These are phyloP conservation scores for Cotesia vestalis DNA, from an alignment of 1,140 invertebrate species.

Conservation along the genomic window DNA sequence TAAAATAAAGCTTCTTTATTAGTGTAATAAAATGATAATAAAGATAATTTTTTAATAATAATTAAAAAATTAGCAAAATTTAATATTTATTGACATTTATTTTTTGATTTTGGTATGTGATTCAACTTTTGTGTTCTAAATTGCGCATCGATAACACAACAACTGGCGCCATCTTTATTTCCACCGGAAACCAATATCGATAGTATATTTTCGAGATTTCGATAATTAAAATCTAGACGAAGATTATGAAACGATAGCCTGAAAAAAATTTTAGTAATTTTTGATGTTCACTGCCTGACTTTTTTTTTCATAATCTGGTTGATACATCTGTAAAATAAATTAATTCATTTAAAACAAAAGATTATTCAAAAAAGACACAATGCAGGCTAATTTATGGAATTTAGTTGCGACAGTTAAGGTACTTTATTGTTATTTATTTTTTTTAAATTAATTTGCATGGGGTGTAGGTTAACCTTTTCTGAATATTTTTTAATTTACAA, in stretches of 20 bases:
- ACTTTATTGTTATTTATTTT: constrained; percentile 39
- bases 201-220: constrained; percentile 35
- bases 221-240: constrained; percentile 38
- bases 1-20: no score
- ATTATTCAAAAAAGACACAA: constrained; percentile 40
- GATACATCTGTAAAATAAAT: not conserved
- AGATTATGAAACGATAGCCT: constrained; percentile 42
- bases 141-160: no score
- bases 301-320: constrained; percentile 25
- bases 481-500: constrained; percentile 43
- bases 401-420: constrained; percentile 61
- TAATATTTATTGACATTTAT: no score
- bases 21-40: no score
- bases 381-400: constrained; percentile 63
- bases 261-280: constrained; percentile 33
- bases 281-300: constrained; percentile 17
- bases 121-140: no score
- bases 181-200: constrained; percentile 30
- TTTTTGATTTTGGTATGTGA: no score
- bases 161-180: constrained; percentile 36
- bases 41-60: no score
- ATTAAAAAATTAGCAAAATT: no score
- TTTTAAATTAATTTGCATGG: not conserved
- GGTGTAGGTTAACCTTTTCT: constrained; percentile 21
- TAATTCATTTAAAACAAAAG: not conserved